Percentiles rank a stretch among this genome's conserved stretches.
These are phyloP conservation scores for Physocephala rufipes DNA, from an alignment of 2,888 invertebrate species.

Conservation along the genomic window DNA sequence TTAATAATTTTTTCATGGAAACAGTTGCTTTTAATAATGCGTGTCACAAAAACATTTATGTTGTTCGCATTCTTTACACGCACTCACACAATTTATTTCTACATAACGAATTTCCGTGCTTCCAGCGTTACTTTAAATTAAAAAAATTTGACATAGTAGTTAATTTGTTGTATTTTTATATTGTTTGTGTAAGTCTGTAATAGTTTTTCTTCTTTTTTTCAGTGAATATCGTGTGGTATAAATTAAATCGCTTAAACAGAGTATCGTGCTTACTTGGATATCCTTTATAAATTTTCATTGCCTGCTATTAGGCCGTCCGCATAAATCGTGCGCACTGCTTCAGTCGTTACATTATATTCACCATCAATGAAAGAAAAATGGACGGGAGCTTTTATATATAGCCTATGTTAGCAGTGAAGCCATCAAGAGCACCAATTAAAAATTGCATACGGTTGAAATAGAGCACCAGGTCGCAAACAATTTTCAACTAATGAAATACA, in stretches of 20 bases:
- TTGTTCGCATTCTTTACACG: no score
- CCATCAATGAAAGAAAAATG: not conserved
- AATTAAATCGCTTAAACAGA: constrained; percentile 23
- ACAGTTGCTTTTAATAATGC: not conserved
- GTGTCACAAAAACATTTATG: not conserved
- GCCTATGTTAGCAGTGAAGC: no score
- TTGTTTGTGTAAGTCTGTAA: not conserved
- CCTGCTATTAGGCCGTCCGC: constrained; percentile 26
- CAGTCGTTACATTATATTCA: not conserved
- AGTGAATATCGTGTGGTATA: constrained; percentile 1
- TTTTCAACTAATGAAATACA: no score
- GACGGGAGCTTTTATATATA: no score
- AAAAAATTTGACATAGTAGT: no score
- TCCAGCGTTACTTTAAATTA: no score
- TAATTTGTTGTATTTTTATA: no score
- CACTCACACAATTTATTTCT: no score
- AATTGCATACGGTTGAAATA: no score
- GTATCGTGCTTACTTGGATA: not conserved
- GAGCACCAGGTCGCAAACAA: no score
- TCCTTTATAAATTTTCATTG: constrained; percentile 20
- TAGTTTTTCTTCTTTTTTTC: not conserved
- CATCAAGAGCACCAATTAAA: no score
- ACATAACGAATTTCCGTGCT: no score
- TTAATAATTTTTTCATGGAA: not conserved
- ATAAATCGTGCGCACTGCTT: not conserved